Conservation (phyloP, 2,888 invertebrate genomes). For the Hyppa rectilinea region DNA sequence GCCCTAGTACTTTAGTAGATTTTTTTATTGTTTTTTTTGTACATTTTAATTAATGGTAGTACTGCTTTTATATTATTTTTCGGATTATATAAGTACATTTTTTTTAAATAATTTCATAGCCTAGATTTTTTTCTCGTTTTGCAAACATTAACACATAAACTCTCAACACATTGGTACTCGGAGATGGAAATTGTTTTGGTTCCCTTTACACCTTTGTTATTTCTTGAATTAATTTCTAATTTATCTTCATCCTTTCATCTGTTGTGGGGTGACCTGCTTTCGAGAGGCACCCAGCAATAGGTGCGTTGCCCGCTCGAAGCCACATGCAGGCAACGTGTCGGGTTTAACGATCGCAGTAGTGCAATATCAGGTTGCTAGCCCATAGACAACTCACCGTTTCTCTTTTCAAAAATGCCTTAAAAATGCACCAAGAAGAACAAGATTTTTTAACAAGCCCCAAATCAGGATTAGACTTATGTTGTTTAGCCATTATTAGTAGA, state of each 20-base stretch:
- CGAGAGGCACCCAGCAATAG: constrained; percentile 30
- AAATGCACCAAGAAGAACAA: constrained; percentile 15
- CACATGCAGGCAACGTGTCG: constrained; percentile 42
- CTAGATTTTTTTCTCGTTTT: no score
- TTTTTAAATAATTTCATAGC: not conserved
- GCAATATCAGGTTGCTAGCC: constrained; percentile 38
- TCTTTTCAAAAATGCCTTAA: constrained; percentile 36
- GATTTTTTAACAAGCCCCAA: constrained; percentile 20
- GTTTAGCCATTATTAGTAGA: constrained; percentile 19
- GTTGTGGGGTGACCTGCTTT: constrained; percentile 44
- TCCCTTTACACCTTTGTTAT: not conserved
- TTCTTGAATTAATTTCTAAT: not conserved
- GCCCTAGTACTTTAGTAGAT: constrained; percentile 23
- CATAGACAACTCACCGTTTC: constrained; percentile 30
- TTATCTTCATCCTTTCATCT: constrained; percentile 32
- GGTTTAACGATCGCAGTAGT: constrained; percentile 42
- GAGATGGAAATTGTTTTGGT: not conserved
- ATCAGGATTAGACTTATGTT: constrained; percentile 6
- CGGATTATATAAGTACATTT: not conserved
- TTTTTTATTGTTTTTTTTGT: not conserved
- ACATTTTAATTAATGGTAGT: not conserved
- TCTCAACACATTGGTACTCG: no score
- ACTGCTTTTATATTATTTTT: not conserved
- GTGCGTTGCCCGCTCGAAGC: constrained; percentile 35
- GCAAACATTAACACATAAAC: no score